Evolutionary conservation across 2,888 invertebrate genomes (phyloP), one percentile per base, ranked within the genome.

Genomic region (Andrena bucephala): DNA sequence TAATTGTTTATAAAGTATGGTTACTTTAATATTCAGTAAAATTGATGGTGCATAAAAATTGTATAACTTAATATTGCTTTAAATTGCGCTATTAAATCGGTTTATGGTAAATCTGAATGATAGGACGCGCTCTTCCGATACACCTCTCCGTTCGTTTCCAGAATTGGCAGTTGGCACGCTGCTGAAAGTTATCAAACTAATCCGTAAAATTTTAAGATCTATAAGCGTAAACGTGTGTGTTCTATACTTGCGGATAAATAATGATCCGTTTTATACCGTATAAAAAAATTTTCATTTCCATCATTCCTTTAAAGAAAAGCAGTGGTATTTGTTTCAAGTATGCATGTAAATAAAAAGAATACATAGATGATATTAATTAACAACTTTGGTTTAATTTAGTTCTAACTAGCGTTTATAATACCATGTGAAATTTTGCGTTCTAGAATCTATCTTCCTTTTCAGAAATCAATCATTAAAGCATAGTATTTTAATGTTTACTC

Each of bases 291-390:
- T 60, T 36, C 65, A 77, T 52, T 70, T n/a, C 16, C 50, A 60
- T 60, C 16, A 24, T 29, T 59, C 50, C 24, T 42, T 50, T 24
- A 33, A 20, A 42, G 42, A 42, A 3, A 72, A 67, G 52, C 6
- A 68, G 75, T 54, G 8, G 20, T 42, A 68, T 67, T 66, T 73
- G 24, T 54, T 73, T 73, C 29, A 63, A 77, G 10, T 59, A 62
- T 65, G 57, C 66, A 42, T 74, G 60, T 80, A 76, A 73, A 83
- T 75, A 81, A 62, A 76, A 27, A 66, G n/a, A 52, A 36, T 65
- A 33, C 52, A 33, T 57, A 52, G 52, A 8, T 10, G 42, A 24
- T 20, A 54, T 75, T 24, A 66, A 74, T 31, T 50, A 54, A 16
- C 24, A 33, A 48, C 33, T 75, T 76, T 65, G 10, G 42, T 81